Evolutionary conservation across 2,113 vertebrate species (phyloP), one percentile per base, ranked within the genome.

Genomic region (Rostratula benghalensis): DNA sequence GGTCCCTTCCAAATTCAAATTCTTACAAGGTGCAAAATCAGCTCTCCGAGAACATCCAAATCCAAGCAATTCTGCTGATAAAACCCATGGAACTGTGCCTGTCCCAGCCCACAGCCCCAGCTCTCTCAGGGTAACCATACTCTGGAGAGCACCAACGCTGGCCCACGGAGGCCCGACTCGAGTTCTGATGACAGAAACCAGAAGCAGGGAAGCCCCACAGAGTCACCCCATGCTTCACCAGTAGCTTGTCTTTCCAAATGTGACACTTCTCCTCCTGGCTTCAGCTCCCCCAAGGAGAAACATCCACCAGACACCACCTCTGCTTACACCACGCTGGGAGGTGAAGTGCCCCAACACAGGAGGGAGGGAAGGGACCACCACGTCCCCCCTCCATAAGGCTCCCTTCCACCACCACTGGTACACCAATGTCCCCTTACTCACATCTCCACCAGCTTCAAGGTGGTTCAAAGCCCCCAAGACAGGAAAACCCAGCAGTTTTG

Each of bases 161-260:
- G 15, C 28, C 59, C 3, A 0, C 51, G 1, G 4, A 35, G 59
- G 56, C 12, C 20, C 0, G 1, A 8, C 23, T 74, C 5, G 19
- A 57, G 48, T 35, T 60, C 30, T 3, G 1, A 14, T 22, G 31
- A 56, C 57, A 78, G 35, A 80, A 69, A 83, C n/a, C 22, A 83
- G 63, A 80, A 64, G 56, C 85, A 60, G 37, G 21, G 18, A 74
- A 75, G 53, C 16, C 19, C 68, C 33, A 31, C 50, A 77, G 35
- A 50, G n/a, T 30, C 35, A 56, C 46, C 24, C 16, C 37, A 59
- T 18, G 46, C 60, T 82, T 51, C 45, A 46, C 17, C 56, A 41
- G 13, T 10, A 54, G 33, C 21, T 76, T 75, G 68, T 56, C 61
- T 51, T 7, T 20, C 7, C 18, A 48, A n/a, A 51, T 16, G n/a